Conservation (phyloP, 2,797 vertebrate species). For the Sebastes jordani region DNA sequence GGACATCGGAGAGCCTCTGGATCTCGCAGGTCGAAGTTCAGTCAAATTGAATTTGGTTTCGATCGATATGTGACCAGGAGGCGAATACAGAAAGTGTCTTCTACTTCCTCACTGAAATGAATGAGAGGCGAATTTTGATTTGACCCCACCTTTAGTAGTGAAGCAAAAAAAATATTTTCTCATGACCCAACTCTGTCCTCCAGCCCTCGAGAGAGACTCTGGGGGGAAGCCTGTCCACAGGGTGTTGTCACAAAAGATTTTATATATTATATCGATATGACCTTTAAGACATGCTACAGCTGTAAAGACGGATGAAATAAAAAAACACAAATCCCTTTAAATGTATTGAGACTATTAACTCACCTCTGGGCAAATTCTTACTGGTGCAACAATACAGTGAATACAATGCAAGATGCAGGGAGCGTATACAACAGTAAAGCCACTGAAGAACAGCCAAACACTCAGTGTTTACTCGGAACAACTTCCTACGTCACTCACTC, state of each 20-base stretch:
- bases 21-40: constrained; percentile 26
- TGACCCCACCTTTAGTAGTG: neutral
- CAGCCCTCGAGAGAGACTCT: neutral
- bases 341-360: neutral
- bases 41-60: constrained; percentile 13
- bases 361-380: neutral
- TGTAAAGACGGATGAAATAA: neutral
- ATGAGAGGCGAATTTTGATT: neutral
- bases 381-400: neutral
- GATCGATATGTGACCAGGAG: constrained; percentile 24
- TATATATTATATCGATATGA: neutral
- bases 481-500: constrained; percentile 60
- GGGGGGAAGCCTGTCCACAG: neutral
- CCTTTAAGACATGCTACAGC: neutral
- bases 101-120: constrained; percentile 1
- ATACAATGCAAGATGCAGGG: neutral
- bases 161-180: neutral
- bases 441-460: constrained; percentile 30
- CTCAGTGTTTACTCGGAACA: constrained; percentile 47
- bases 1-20: neutral
- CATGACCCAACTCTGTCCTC: neutral
- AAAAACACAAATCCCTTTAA: neutral
- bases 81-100: neutral
- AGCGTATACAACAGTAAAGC: constrained; percentile 25
- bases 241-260: neutral